These are phyloP conservation scores for Hyperoplus immaculatus DNA, from an alignment of 2,797 vertebrate species.

Conservation along the genomic window DNA sequence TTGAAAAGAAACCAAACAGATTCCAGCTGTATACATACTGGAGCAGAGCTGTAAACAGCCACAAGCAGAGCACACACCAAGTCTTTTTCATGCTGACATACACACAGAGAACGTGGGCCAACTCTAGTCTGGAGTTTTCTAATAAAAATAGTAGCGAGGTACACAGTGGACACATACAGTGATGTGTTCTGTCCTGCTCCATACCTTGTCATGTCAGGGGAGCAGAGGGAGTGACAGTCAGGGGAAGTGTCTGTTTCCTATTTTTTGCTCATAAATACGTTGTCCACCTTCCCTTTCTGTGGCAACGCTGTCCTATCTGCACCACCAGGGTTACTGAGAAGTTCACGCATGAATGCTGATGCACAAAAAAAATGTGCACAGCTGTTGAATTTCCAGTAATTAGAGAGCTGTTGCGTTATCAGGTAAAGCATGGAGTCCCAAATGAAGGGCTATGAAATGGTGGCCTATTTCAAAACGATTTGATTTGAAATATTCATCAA, in stretches of 20 bases:
- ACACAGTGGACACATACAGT: not conserved
- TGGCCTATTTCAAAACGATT: not conserved
- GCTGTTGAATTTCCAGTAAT: not conserved
- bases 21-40: conserved; percentile 68
- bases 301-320: conserved; percentile 25
- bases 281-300: conserved; percentile 60
- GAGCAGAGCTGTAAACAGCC: conserved; percentile 56
- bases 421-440: not conserved
- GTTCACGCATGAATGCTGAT: conserved; percentile 47
- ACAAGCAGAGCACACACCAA: conserved; percentile 22
- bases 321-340: conserved; percentile 22
- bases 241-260: conserved; percentile 86
- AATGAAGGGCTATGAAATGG: not conserved
- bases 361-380: not conserved
- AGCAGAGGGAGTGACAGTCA: conserved; percentile 56
- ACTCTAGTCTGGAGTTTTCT: conserved; percentile 2
- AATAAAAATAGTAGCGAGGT: conserved; percentile 15
- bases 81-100: conserved; percentile 30
- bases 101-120: conserved; percentile 31
- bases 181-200: conserved; percentile 6
- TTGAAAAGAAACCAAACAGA: conserved; percentile 51
- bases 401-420: not conserved
- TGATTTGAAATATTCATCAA: too few species aligned
- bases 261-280: conserved; percentile 69
- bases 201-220: conserved; percentile 39